These are phyloP conservation scores for Bovichtus variegatus DNA, from an alignment of 2,797 vertebrate species.

Conservation along the genomic window DNA sequence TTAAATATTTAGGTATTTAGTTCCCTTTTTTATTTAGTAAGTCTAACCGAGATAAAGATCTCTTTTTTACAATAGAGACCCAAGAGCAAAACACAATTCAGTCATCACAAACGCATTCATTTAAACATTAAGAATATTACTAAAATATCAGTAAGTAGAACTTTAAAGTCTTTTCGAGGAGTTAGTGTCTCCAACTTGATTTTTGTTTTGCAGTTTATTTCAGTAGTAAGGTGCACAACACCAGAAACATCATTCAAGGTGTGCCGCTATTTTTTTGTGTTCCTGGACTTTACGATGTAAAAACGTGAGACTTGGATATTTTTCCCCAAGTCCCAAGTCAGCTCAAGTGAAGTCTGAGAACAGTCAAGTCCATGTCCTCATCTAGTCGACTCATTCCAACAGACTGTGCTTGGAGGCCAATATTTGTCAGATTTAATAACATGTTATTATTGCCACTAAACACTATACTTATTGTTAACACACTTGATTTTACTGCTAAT, in stretches of 20 bases:
- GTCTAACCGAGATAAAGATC: neutral
- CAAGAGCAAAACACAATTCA: too few relatives aligned
- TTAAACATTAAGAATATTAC: neutral
- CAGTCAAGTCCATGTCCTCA: neutral
- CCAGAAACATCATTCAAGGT: neutral
- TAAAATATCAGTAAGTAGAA: neutral
- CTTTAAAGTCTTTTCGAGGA: neutral
- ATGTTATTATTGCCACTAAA: neutral
- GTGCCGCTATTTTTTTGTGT: neutral
- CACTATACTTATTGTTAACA: neutral
- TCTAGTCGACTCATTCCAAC: neutral
- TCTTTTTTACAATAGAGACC: neutral
- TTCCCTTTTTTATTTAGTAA: neutral
- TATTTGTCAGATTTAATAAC: slow-evolving; percentile 17
- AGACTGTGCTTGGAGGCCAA: neutral
- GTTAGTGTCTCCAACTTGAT: neutral
- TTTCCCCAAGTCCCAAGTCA: neutral
- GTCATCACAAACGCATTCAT: neutral
- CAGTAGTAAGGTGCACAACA: neutral
- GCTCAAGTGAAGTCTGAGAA: neutral
- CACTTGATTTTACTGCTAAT: neutral
- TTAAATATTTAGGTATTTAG: neutral
- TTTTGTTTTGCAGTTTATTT: neutral
- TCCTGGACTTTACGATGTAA: neutral
- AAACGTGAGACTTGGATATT: neutral